A percentile compares a stretch with the other conserved stretches of the same genome.
These are phyloP conservation scores for Eilema depressum DNA, from an alignment of 2,888 invertebrate genomes.

Conservation along the genomic window DNA sequence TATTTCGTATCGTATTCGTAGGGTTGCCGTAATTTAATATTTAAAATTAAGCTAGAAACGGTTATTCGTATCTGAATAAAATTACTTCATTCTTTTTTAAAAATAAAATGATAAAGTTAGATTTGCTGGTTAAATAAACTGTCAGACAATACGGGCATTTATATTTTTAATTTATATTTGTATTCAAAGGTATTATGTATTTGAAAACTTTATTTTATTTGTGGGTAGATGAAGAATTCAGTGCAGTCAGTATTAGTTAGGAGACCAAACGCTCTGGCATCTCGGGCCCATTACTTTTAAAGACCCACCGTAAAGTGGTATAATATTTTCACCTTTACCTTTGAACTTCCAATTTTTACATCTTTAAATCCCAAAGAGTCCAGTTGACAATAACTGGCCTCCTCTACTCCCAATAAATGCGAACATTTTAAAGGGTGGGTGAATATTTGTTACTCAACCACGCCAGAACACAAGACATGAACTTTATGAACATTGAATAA, in stretches of 20 bases:
- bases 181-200: not conserved
- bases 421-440: not conserved
- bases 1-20: conserved; percentile 11
- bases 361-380: not conserved
- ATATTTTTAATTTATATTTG: not conserved
- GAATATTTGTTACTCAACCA: not conserved
- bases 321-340: too few species aligned
- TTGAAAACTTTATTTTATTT: not conserved
- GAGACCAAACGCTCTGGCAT: too few species aligned
- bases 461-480: not conserved
- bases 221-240: too few species aligned
- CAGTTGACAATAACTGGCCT: not conserved
- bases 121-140: not conserved
- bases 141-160: not conserved
- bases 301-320: too few species aligned
- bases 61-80: not conserved
- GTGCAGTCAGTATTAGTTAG: too few species aligned
- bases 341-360: not conserved
- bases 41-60: conserved; percentile 20
- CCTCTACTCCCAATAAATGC: not conserved
- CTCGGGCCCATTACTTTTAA: too few species aligned
- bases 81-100: not conserved
- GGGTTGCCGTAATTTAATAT: conserved; percentile 28
- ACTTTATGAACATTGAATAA: not conserved
- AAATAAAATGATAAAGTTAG: not conserved